A percentile compares a stretch with the other conserved stretches of the same genome.
Conservation (phyloP, 2,113 vertebrate genomes). For the Mustela lutreola region DNA sequence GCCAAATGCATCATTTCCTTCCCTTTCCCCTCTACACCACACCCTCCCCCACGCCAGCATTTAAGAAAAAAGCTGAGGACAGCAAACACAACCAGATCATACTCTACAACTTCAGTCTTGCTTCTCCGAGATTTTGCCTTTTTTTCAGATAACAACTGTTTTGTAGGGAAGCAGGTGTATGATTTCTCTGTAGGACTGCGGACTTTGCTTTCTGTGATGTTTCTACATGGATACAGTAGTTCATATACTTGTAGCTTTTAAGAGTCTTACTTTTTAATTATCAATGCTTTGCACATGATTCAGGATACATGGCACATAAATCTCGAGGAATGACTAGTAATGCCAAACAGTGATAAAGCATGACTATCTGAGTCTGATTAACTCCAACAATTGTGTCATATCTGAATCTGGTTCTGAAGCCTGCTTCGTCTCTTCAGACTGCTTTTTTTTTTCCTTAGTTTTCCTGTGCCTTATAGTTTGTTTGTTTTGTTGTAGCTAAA, state of each 20-base stretch:
- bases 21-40: neutral
- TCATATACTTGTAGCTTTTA: neutral
- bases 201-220: neutral
- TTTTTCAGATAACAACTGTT: constrained; percentile 8
- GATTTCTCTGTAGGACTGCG: neutral
- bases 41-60: neutral
- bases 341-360: neutral
- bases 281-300: neutral
- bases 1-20: constrained; percentile 80
- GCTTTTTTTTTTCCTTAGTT: neutral
- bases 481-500: neutral
- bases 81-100: constrained; percentile 36
- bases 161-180: neutral
- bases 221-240: neutral
- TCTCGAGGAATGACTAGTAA: neutral
- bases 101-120: neutral
- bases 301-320: neutral
- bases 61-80: constrained; percentile 59
- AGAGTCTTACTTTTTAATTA: constrained; percentile 14
- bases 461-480: neutral
- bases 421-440: constrained; percentile 12
- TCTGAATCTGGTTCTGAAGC: neutral
- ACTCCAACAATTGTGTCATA: neutral
- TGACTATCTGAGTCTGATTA: neutral
- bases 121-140: neutral